Evolutionary conservation across 2,888 invertebrate species (phyloP).

Genomic region (Sphecodes monilicornis): DNA sequence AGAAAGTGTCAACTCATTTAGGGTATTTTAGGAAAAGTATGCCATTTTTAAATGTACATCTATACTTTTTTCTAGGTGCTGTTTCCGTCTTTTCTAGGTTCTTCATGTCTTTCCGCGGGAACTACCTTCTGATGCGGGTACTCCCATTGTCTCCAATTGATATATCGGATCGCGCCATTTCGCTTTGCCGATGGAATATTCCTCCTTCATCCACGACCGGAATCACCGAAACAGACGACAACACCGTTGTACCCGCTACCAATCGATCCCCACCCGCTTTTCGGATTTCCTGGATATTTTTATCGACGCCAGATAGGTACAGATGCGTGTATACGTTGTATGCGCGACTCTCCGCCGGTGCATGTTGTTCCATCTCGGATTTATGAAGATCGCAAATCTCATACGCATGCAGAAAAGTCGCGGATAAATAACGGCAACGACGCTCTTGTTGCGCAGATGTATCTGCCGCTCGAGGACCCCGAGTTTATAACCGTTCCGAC

Average conservation of each 20-base stretch:
- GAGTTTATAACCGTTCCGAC: constrained; percentile 35
- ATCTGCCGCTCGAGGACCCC: constrained; percentile 7
- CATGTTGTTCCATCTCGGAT: constrained; percentile 36
- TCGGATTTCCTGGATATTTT: constrained; percentile 37
- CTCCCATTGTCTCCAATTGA: constrained; percentile 24
- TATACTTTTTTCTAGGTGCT: too few species aligned
- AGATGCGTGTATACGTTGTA: background rate
- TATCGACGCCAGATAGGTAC: background rate
- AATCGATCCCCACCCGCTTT: constrained; percentile 38
- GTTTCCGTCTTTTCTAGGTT: too few species aligned
- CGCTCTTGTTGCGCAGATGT: background rate
- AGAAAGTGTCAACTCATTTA: too few species aligned
- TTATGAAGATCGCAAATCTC: constrained; percentile 48
- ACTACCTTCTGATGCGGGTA: background rate
- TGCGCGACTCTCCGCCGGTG: background rate
- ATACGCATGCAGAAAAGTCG: constrained; percentile 17
- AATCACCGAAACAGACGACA: constrained; percentile 48
- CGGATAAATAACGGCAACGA: constrained; percentile 18
- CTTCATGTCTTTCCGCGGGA: background rate
- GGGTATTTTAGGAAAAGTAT: too few species aligned
- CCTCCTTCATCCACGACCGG: background rate
- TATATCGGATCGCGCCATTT: constrained; percentile 16
- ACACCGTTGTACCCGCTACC: constrained; percentile 16
- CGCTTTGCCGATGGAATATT: constrained; percentile 12
- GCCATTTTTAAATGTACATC: too few species aligned